Percentiles rank a stretch among this genome's conserved stretches.
Evolutionary conservation across 2,888 invertebrate genomes (phyloP).

Genomic region (Tenthredo notha): DNA sequence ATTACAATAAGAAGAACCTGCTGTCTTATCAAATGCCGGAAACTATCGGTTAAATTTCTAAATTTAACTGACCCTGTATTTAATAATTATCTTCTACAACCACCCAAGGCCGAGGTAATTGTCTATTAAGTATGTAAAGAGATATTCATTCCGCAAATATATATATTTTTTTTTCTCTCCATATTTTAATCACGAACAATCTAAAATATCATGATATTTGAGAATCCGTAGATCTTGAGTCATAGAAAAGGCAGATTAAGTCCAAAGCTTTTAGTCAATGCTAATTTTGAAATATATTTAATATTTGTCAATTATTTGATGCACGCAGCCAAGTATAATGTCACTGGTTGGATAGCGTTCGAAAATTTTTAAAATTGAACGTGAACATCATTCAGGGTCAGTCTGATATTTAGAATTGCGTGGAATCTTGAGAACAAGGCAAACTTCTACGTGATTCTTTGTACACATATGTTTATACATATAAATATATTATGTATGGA

Average conservation of each 20-base stretch:
- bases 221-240: neutral
- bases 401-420: constrained; percentile 16
- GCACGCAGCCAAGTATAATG: neutral
- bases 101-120: neutral
- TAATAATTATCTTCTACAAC: neutral
- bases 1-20: neutral
- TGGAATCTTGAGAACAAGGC: neutral
- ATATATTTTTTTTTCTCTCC: no score
- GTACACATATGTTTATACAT: neutral
- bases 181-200: no score
- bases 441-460: neutral
- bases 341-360: neutral
- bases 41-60: constrained; percentile 28
- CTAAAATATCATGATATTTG: neutral
- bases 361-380: constrained; percentile 28
- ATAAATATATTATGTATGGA: no score
- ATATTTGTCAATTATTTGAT: neutral
- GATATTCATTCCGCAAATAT: neutral
- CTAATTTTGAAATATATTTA: neutral
- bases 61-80: constrained; percentile 1
- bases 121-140: neutral
- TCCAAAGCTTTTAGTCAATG: neutral
- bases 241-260: neutral
- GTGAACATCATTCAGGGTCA: constrained; percentile 32
- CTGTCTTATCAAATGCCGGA: constrained; percentile 2